Conservation (phyloP, 2,888 invertebrate genomes). For the Chymomyza procnemis region DNA sequence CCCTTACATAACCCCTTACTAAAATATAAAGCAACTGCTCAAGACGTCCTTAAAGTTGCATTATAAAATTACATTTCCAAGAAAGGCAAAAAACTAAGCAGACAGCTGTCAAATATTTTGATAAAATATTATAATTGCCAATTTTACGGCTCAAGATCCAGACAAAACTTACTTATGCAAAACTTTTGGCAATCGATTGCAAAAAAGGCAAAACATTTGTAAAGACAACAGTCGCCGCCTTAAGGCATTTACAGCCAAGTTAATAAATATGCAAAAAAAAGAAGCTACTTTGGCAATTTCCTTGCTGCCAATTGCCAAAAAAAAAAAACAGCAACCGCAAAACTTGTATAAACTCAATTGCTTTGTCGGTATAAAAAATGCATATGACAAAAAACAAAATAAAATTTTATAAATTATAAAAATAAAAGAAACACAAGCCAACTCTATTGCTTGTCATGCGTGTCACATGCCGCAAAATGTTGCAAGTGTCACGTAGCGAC, state of each 20-base stretch:
- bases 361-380: neutral
- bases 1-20: no score
- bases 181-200: neutral
- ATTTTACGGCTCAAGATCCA: neutral
- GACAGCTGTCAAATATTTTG: neutral
- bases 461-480: conserved; percentile 50
- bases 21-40: no score
- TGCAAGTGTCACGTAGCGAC: conserved; percentile 50
- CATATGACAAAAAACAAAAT: neutral
- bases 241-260: neutral
- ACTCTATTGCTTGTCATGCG: conserved; percentile 48
- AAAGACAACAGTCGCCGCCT: neutral
- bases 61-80: no score
- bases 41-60: no score
- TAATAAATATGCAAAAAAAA: neutral
- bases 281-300: neutral
- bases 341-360: neutral
- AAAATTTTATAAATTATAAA: neutral
- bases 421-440: neutral
- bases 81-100: neutral
- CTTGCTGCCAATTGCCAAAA: neutral
- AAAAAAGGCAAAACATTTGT: neutral
- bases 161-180: neutral
- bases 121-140: neutral
- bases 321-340: neutral